Evolutionary conservation across 2,888 invertebrate species (phyloP), one percentile per base, ranked within the genome.

Genomic region (Oscheius sp.): DNA sequence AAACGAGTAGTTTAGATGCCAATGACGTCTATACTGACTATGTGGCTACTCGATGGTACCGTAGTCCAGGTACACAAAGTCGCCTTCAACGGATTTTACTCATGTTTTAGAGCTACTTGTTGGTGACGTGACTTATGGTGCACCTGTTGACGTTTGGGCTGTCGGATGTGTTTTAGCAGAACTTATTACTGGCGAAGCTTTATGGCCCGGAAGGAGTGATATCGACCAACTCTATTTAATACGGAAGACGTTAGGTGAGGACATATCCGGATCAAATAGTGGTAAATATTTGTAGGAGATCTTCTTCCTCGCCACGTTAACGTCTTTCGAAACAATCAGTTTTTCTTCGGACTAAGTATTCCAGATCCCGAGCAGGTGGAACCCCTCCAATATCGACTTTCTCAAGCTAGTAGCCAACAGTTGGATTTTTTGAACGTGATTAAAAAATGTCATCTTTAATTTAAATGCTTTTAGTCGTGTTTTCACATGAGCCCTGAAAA

Each of bases 1-100:
- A 6, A 17, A 12, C 20, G n/a, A 32, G 14, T 57, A 17, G 54
- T 77, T 32, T 51, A 82, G 93, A 92, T 88, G 94, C 95, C 0
- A 95, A 94, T 0, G 97, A 97, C 89, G 94, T 94, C 87, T 98
- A 96, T 87, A 98, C 97, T 63, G 98, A 98, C 88, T 98, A 98
- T 87, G 98, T 98, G 77, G 97, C 97, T 49, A 98, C 98, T 38
- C 90, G 97, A 64, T 98, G 97, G 97, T 98, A 98, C 89, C 90
- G 98, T 71, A 76, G 75, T 72, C 70, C 66, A 45, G 65, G 71
- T 68, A 54, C 50, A n/a, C 17, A 8, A n/a, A n/a, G n/a, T n/a
- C n/a, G n/a, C n/a, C n/a, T n/a, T n/a, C n/a, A n/a, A n/a, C n/a
- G n/a, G n/a, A n/a, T n/a, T n/a, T n/a, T n/a, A n/a, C n/a, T n/a